Conservation (phyloP, 2,113 vertebrate genomes). For the Gallinago media region DNA sequence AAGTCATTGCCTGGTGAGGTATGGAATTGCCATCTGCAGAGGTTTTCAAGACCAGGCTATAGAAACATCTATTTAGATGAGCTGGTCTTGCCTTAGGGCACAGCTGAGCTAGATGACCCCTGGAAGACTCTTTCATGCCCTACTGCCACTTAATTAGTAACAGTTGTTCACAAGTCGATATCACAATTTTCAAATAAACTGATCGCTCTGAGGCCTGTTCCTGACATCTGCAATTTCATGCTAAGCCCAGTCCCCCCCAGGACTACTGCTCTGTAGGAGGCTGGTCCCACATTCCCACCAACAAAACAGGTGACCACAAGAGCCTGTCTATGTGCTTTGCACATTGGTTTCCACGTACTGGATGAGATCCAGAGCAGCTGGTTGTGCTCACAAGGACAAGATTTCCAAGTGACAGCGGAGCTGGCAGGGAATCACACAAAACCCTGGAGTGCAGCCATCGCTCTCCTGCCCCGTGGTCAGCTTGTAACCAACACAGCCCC, state of each 20-base stretch:
- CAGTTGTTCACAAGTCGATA: neutral
- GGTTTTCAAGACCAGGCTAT: neutral
- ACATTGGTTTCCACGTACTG: fast-evolving
- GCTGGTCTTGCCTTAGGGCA: neutral
- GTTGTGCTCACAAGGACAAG: neutral
- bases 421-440: neutral
- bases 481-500: neutral
- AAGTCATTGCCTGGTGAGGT: neutral
- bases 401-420: neutral
- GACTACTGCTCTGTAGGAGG: neutral
- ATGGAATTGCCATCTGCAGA: neutral
- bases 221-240: fast-evolving
- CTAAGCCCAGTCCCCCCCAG: neutral
- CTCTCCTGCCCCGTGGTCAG: neutral
- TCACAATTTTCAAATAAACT: neutral
- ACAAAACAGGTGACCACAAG: neutral
- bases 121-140: neutral
- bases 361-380: neutral
- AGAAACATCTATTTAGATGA: neutral
- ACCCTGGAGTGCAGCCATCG: neutral
- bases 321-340: neutral
- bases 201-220: neutral
- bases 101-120: neutral
- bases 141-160: neutral
- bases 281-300: neutral